Evolutionary conservation across 1,140 invertebrate genomes (phyloP).

Genomic region (Holcopasites calliopsidis): DNA sequence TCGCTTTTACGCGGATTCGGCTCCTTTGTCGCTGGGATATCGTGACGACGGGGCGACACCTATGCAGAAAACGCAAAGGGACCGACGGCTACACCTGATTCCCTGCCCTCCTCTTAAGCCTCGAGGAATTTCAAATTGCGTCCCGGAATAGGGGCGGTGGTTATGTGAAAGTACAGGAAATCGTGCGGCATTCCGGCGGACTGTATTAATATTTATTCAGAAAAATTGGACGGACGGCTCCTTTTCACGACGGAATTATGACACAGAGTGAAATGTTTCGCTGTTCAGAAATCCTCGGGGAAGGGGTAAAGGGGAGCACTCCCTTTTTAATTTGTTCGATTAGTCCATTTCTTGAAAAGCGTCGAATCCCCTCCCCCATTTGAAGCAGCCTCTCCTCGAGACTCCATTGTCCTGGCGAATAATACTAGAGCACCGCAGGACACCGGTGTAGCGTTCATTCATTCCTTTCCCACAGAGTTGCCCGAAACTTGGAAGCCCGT

Average conservation of each 20-base stretch:
- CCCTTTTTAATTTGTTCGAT: constrained; percentile 54
- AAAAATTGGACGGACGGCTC: too few species aligned
- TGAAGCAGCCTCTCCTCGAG: constrained; percentile 48
- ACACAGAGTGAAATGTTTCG: too few species aligned
- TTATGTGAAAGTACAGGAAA: neutral
- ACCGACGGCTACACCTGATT: constrained; percentile 71
- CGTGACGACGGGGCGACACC: constrained; percentile 67
- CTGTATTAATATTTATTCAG: neutral
- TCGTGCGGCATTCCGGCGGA: neutral
- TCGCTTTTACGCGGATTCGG: constrained; percentile 75
- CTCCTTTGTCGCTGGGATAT: constrained; percentile 69
- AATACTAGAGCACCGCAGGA: constrained; percentile 66
- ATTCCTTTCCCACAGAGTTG: constrained; percentile 75
- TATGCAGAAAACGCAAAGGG: constrained; percentile 65
- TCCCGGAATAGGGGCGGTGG: neutral
- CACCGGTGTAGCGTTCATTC: constrained; percentile 57
- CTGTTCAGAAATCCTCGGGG: too few species aligned
- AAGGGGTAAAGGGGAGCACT: neutral
- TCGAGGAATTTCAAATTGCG: constrained; percentile 67
- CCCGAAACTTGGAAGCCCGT: constrained; percentile 73
- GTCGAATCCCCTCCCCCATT: neutral
- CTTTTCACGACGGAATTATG: too few species aligned
- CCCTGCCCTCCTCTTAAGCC: constrained; percentile 49
- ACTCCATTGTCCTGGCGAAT: constrained; percentile 67
- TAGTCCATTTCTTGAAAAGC: constrained; percentile 17